Evolutionary conservation across 2,888 invertebrate genomes (phyloP), one percentile per base, ranked within the genome.

Genomic region (Limnephilus lunatus): DNA sequence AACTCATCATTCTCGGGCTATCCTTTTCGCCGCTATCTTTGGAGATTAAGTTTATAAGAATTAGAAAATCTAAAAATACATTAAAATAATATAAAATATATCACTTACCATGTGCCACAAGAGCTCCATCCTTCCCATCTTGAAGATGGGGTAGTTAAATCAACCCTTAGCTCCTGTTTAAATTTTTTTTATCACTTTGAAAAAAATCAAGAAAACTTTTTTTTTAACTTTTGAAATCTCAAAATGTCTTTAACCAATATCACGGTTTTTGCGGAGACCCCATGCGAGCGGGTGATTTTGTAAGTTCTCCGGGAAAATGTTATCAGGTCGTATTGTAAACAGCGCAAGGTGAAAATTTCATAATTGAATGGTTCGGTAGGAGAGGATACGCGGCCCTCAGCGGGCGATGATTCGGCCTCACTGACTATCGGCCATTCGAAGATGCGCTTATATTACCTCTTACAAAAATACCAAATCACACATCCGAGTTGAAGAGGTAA

Each of bases 361-460:
- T 68, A 68, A 68, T 68, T 68, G 68, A 68, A 35, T 32, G 89
- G 15, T 30, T 81, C 81, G 31, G 81, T 30, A 19, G 25, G 91
- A 39, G 48, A 85, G 90, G n/a, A 68, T 68, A 68, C 87, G 92
- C 90, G 90, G 91, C 89, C 92, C 93, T 80, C 93, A 91, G 81
- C 93, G 92, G 90, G 81, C 92, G 92, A 81, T 92, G 92, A 90
- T 91, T 93, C 92, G 93, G 91, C 93, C 93, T 92, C 91, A 93
- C 93, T 93, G 91, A 92, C 92, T 93, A 92, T 93, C 91, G 90
- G 91, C 91, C 93, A 82, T 87, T 39, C 82, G 90, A 89, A 92
- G 93, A 93, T 92, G 93, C 91, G 92, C 92, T 93, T 93, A 93
- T 93, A 93, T 93, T 91, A 91, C 93, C 91, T 93, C 92, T 91